Conservation (phyloP, 2,888 invertebrate species). For the Platycheirus albimanus region DNA sequence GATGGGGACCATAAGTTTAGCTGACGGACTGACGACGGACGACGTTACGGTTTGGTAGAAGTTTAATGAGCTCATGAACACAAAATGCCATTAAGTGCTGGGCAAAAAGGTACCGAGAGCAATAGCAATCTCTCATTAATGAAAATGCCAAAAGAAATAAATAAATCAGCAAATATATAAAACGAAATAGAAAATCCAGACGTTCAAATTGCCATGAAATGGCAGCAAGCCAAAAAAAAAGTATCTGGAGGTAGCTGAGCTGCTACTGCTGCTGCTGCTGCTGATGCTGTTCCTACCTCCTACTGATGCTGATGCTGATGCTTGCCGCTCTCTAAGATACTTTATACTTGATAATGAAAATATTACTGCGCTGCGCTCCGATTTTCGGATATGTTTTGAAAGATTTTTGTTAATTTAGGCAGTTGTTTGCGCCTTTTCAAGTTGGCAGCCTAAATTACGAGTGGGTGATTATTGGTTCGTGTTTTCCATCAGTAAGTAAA, state of each 20-base stretch:
- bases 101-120: conserved; percentile 35
- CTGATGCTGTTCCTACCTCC: too few species aligned
- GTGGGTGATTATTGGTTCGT: background rate
- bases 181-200: conserved; percentile 19
- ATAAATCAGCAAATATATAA: conserved; percentile 34
- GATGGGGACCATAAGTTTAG: background rate
- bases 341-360: conserved; percentile 34
- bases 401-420: conserved; percentile 35
- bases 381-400: conserved; percentile 35
- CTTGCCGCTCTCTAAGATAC: too few species aligned
- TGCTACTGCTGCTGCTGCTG: background rate
- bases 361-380: conserved; percentile 18
- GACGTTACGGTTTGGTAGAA: conserved; percentile 13
- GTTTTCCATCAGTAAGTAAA: background rate
- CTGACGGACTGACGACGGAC: too few species aligned
- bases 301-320: too few species aligned
- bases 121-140: conserved; percentile 17
- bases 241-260: background rate
- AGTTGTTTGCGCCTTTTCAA: conserved; percentile 5
- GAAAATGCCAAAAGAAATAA: conserved; percentile 22
- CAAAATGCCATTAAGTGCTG: conserved; percentile 28
- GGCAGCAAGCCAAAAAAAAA: conserved; percentile 36
- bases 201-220: conserved; percentile 28
- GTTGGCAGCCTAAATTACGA: background rate
- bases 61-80: conserved; percentile 62